Evolutionary conservation across 1,140 invertebrate genomes (phyloP), one percentile per base, ranked within the genome.

Genomic region (Conus betulinus): DNA sequence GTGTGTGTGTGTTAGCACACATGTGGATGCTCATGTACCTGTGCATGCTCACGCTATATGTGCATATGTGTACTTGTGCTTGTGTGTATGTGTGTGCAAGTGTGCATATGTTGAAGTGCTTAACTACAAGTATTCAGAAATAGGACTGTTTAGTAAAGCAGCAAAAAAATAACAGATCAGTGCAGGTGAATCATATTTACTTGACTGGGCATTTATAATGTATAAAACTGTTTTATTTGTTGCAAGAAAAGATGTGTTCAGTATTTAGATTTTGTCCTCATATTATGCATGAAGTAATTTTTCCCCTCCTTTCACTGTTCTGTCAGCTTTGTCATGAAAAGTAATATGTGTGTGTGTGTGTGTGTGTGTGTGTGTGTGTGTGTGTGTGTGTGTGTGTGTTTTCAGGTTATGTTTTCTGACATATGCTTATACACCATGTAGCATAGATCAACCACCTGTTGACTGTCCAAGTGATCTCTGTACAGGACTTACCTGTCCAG

Each of bases 331-430:
- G 39, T 39, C 39, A 39, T 39, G 39, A 39, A 39, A 39, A 39
- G 39, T 39, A 39, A 39, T 39, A 3, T 39, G 39, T 39, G 39
- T 39, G 39, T 39, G 8, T 76, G 27, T 86, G 20, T 86, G 27
- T 86, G 13, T 2, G 3, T 78, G 27, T 51, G n/a, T 17, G 11
- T 20, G 39, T 27, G 39, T 39, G 27, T 86, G 57, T 74, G 60
- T 74, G 5, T 11, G 15, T 74, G 8, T 71, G 8, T 86, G 63
- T 71, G 85, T 67, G 57, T 86, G 15, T 23, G 52, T 55, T 90
- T 91, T 53, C 89, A 94, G 93, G 74, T 88, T 94, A 67, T 94
- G 93, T 88, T 88, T 93, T 84, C 91, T 91, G 25, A 92, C 92
- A 20, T 89, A 94, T 20, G 89, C 92, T 57, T 93, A 92, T 89